These are phyloP conservation scores for Thyatira batis DNA, from an alignment of 2,888 invertebrate genomes.

Conservation along the genomic window DNA sequence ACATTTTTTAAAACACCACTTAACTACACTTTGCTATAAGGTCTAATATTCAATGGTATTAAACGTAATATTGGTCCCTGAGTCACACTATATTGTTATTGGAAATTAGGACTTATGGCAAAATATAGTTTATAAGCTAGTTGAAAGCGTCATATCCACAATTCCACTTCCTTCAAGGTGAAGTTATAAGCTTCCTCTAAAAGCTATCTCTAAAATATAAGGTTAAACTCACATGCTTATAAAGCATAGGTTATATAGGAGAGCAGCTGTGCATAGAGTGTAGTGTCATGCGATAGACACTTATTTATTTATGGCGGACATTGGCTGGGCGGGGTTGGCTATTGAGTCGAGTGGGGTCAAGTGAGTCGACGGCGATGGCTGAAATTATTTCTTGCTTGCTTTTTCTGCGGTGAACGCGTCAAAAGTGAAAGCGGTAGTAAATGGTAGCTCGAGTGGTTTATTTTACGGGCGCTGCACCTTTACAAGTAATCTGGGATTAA, in stretches of 20 bases:
- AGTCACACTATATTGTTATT: no score
- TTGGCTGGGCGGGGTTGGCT: slow-evolving; percentile 37
- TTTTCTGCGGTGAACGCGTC: slow-evolving; percentile 24
- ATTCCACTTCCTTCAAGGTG: no score
- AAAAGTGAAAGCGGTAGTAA: slow-evolving; percentile 8
- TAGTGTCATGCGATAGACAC: slow-evolving; percentile 38
- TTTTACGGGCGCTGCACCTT: slow-evolving; percentile 3
- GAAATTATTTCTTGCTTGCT: slow-evolving; percentile 41
- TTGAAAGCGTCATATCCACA: no score
- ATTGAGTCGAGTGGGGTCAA: slow-evolving; percentile 54
- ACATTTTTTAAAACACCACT: background rate
- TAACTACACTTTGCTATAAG: no score
- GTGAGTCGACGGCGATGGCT: slow-evolving; percentile 28
- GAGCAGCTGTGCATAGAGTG: background rate
- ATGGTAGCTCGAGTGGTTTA: background rate
- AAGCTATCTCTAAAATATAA: background rate
- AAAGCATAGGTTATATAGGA: background rate
- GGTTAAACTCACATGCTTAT: background rate
- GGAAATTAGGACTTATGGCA: no score
- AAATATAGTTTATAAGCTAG: no score
- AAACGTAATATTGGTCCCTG: no score
- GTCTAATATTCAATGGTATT: no score
- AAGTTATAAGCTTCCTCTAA: background rate
- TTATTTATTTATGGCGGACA: slow-evolving; percentile 52
- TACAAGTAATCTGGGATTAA: background rate